A percentile compares a stretch with the other conserved stretches of the same genome.
Conservation (phyloP, 2,113 vertebrate species). For the Oryzias woworae region DNA sequence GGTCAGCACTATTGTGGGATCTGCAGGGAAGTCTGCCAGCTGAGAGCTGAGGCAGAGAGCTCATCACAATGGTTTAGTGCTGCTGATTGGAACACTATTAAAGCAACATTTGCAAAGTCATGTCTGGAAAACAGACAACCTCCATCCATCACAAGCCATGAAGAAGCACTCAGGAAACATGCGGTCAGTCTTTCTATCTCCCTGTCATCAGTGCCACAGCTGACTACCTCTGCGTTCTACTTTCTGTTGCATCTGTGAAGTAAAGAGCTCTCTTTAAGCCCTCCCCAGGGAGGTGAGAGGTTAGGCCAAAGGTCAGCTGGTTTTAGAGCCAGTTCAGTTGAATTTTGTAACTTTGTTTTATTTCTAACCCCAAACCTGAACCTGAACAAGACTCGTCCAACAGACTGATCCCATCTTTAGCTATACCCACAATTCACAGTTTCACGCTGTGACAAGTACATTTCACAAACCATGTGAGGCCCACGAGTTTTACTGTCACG, state of each 20-base stretch:
- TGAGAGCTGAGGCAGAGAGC: constrained; percentile 17
- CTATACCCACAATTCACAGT: no score
- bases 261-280: neutral
- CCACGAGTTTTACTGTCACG: constrained; percentile 41
- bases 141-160: constrained; percentile 47
- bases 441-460: constrained; percentile 22
- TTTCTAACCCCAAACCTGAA: no score
- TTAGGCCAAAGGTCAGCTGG: no score
- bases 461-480: constrained; percentile 32
- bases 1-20: constrained; percentile 20
- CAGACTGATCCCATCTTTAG: no score
- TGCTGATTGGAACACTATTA: constrained; percentile 46
- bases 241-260: neutral
- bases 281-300: neutral
- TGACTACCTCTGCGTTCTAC: neutral
- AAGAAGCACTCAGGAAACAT: constrained; percentile 44
- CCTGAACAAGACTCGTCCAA: no score
- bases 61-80: constrained; percentile 26
- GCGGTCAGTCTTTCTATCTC: constrained; percentile 24
- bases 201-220: constrained; percentile 33
- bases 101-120: constrained; percentile 32
- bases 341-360: no score
- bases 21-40: constrained; percentile 17
- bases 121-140: constrained; percentile 34
- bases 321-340: no score